Evolutionary conservation across 2,888 invertebrate species (phyloP), one percentile per base, ranked within the genome.

Genomic region (Merodon equestris): DNA sequence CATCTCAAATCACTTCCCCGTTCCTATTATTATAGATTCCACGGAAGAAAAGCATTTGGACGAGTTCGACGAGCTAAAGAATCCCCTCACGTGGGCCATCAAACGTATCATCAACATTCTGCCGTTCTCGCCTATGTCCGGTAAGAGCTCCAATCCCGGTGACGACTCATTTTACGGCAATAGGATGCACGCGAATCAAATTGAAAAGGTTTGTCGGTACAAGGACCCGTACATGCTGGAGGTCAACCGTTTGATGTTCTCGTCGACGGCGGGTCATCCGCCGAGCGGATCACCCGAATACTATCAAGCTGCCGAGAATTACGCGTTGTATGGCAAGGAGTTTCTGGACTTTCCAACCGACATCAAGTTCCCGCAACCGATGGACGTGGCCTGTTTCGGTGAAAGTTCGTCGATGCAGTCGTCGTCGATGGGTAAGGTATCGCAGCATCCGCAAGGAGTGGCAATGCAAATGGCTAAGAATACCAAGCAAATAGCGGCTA

Each of bases 271-370:
- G 0, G 86, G 84, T 0, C 85, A 86, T 72, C 87, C 87, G 14
- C 51, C 82, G 4, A 81, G 81, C 13, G 85, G 83, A 12, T 84
- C 83, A 17, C 60, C 72, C 0, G 85, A 85, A 14, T 86, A 86
- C 36, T 84, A 83, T 67, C 84, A 85, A 74, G 85, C 86, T 0
- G 88, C 88, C 5, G 87, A 88, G 70, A 84, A 85, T 3, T 88
- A 87, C 68, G 86, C 86, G 0, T 42, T 87, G 0, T 83, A 75
- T 45, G 86, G 86, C 1, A 83, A 84, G 10, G 61, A 83, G 12
- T 85, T 84, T 64, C 67, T 84, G 0, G 86, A 86, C 58, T 86
- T 86, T 44, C 86, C 85, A 0, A 73, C 58, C 0, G 68, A 68
- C 12, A 58, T 79, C 1, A 73, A 68, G 12, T 79, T 58, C 1